phyloP scores from a whole-genome alignment of 2,888 invertebrate species.

The Caenorhabditis wallacei region DNA sequence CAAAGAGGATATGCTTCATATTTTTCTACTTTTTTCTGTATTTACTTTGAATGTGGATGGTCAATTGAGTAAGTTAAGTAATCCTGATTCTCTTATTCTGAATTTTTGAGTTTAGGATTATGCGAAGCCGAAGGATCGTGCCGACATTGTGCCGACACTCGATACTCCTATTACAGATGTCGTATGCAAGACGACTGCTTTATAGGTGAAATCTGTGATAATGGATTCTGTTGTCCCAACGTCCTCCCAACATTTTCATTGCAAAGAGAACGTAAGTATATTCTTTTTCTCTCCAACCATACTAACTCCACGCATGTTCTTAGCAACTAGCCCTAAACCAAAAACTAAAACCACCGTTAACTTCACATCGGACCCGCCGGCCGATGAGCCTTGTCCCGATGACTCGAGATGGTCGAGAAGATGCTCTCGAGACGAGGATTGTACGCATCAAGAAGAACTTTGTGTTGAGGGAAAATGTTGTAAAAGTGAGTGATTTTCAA shows the following conservation, averaged over 20 bases:
- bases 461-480: constrained; percentile 72
- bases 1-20: constrained; percentile 9
- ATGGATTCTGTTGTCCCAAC: constrained; percentile 76
- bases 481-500: constrained; percentile 66
- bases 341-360: constrained; percentile 21
- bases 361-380: constrained; percentile 41
- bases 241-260: constrained; percentile 54
- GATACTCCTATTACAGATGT: constrained; percentile 75
- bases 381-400: constrained; percentile 70
- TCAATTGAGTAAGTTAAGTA: constrained; percentile 54
- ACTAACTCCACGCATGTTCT: constrained; percentile 33
- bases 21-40: constrained; percentile 18
- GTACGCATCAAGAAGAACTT: constrained; percentile 54
- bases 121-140: constrained; percentile 74
- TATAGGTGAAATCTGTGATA: constrained; percentile 72
- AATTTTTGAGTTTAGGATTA: constrained; percentile 56
- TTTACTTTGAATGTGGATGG: constrained; percentile 9
- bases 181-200: constrained; percentile 73
- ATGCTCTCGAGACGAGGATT: constrained; percentile 57
- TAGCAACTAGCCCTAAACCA: constrained; percentile 53
- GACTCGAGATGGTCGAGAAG: constrained; percentile 61
- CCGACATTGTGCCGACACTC: constrained; percentile 70
- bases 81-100: background rate
- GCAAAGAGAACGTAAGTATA: constrained; percentile 67
- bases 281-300: background rate